A percentile compares a stretch with the other conserved stretches of the same genome.
These are phyloP conservation scores for Plagodis pulveraria DNA, from an alignment of 2,888 invertebrate species.

Conservation along the genomic window DNA sequence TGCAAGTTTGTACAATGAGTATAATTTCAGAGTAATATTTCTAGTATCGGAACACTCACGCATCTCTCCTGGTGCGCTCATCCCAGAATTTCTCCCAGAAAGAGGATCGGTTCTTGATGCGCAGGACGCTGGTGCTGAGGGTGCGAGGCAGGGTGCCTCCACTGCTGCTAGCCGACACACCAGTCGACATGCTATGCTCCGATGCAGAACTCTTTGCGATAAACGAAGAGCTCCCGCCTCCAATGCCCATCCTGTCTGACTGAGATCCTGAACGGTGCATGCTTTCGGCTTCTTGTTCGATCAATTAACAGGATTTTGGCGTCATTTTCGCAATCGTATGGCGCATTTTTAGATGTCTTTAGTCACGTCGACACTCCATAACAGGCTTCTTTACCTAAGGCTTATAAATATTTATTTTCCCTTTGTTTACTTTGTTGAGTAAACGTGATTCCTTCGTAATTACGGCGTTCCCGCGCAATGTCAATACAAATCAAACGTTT, in stretches of 20 bases:
- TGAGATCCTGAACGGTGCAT: conserved; percentile 86
- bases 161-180: conserved; percentile 76
- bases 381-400: conserved; percentile 28
- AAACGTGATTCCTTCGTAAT: conserved; percentile 44
- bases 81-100: conserved; percentile 95
- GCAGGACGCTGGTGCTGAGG: conserved; percentile 91
- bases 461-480: conserved; percentile 44
- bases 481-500: conserved; percentile 48
- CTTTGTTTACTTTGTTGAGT: conserved; percentile 38
- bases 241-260: conserved; percentile 80
- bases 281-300: conserved; percentile 36
- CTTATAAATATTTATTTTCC: conserved; percentile 36
- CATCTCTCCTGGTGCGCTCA: conserved; percentile 87
- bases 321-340: conserved; percentile 1
- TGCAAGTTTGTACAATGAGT: no score
- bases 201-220: conserved; percentile 78
- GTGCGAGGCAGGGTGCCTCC: conserved; percentile 87
- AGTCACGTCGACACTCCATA: conserved; percentile 18
- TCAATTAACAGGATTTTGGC: conserved; percentile 3
- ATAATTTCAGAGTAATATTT: no score
- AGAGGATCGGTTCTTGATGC: conserved; percentile 90
- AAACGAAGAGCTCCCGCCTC: conserved; percentile 59
- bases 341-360: conserved; percentile 8
- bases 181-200: conserved; percentile 82
- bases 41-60: conserved; percentile 87